Percentiles rank a stretch among this genome's conserved stretches.
Evolutionary conservation across 2,113 vertebrate genomes (phyloP).

Genomic region (Stegastes partitus): DNA sequence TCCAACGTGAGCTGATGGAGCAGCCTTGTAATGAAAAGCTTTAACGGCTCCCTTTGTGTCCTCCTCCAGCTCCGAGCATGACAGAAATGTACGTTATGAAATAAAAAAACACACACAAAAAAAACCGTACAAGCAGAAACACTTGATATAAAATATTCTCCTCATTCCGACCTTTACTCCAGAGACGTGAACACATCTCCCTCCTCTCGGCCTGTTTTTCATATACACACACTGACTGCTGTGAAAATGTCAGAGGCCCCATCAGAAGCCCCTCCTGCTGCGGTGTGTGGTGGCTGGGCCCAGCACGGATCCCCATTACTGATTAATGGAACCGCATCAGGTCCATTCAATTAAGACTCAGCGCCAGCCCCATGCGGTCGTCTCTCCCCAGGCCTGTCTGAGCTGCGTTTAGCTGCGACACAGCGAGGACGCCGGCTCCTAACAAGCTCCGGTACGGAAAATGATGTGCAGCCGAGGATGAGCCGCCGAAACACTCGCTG

Average conservation of each 20-base stretch:
- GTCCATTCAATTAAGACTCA: conserved; percentile 78
- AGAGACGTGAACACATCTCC: conserved; percentile 40
- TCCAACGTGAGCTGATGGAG: neutral
- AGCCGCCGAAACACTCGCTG: conserved; percentile 21
- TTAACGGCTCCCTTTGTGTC: conserved; percentile 32
- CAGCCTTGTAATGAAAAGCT: conserved; percentile 38
- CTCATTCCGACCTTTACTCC: conserved; percentile 52
- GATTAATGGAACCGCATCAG: conserved; percentile 78
- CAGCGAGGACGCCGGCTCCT: conserved; percentile 17
- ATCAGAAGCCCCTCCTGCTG: conserved; percentile 71
- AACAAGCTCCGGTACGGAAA: conserved; percentile 48
- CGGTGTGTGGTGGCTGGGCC: conserved; percentile 63
- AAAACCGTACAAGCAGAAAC: conserved; percentile 31
- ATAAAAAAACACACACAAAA: too few species aligned
- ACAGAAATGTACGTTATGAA: conserved; percentile 22
- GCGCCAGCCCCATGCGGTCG: conserved; percentile 66
- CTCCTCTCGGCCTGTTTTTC: conserved; percentile 36
- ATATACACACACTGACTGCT: conserved; percentile 54
- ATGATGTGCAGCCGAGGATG: conserved; percentile 16
- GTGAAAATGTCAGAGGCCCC: conserved; percentile 79
- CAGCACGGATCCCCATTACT: conserved; percentile 78
- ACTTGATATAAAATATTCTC: conserved; percentile 45
- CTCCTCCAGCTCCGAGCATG: conserved; percentile 8
- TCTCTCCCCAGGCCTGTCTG: conserved; percentile 73
- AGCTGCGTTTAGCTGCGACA: conserved; percentile 46